A percentile compares a stretch with the other conserved stretches of the same genome.
Evolutionary conservation across 64 coral and sea anemone species (phyloP).

Genomic region (Hydrozoanthus tunicans): DNA sequence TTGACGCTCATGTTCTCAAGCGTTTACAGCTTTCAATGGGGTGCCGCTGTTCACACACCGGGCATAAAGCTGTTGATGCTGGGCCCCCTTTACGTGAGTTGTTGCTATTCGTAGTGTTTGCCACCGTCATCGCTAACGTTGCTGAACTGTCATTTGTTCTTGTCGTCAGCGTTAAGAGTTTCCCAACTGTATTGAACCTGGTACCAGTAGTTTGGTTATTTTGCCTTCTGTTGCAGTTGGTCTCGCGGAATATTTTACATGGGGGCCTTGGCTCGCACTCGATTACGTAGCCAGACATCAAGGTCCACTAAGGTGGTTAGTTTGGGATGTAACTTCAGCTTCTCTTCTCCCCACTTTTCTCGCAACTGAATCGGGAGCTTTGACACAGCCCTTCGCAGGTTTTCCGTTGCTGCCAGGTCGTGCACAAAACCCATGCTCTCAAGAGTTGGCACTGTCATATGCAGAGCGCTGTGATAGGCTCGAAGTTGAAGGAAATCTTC

Average conservation of each 20-base stretch:
- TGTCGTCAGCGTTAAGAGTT: background rate
- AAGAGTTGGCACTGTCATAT: slow-evolving; percentile 52
- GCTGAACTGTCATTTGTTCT: background rate
- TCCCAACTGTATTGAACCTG: background rate
- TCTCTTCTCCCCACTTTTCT: slow-evolving; percentile 51
- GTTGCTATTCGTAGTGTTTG: background rate
- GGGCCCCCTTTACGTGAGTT: background rate
- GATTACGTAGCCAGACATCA: slow-evolving; percentile 31
- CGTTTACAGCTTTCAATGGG: slow-evolving; percentile 29
- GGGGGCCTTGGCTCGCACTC: slow-evolving; percentile 26
- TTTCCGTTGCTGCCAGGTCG: slow-evolving; percentile 53
- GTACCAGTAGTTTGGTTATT: background rate
- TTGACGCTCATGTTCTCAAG: slow-evolving; percentile 65
- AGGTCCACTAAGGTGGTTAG: slow-evolving; percentile 35
- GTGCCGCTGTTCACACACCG: slow-evolving; percentile 15
- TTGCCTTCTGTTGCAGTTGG: background rate
- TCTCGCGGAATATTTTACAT: background rate
- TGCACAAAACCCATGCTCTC: slow-evolving; percentile 21
- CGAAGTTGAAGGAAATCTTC: slow-evolving; percentile 12
- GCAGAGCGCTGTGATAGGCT: slow-evolving; percentile 43
- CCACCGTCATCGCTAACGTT: background rate
- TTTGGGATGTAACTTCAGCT: background rate
- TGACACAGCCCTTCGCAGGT: slow-evolving; percentile 10
- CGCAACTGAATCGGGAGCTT: slow-evolving; percentile 58
- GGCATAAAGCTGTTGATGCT: slow-evolving; percentile 14